These are phyloP conservation scores for Pristionchus maxplancki DNA, from an alignment of 2,888 invertebrate genomes.

Conservation along the genomic window DNA sequence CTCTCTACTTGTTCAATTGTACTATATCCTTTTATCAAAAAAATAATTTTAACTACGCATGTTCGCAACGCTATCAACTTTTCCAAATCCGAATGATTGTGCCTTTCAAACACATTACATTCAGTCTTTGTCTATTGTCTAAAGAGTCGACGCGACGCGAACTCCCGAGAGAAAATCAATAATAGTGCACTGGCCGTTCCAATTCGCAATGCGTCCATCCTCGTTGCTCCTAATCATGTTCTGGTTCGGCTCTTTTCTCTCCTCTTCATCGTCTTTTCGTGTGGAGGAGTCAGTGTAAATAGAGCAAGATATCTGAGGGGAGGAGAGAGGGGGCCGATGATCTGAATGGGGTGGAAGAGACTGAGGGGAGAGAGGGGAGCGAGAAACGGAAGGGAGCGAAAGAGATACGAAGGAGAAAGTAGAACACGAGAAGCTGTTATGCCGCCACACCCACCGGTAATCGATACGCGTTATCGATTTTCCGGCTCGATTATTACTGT, in stretches of 20 bases:
- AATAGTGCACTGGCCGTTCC: neutral
- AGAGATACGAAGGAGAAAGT: neutral
- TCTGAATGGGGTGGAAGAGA: slow-evolving; percentile 27
- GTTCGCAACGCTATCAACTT: neutral
- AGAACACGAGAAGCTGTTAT: slow-evolving; percentile 19
- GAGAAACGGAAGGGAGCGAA: slow-evolving; percentile 34
- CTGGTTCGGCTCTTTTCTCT: slow-evolving; percentile 30
- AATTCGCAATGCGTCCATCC: neutral
- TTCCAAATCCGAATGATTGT: too few relatives aligned
- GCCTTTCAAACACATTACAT: too few relatives aligned
- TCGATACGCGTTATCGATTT: slow-evolving; percentile 26
- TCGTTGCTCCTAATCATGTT: neutral
- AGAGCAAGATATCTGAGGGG: slow-evolving; percentile 38
- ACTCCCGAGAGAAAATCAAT: neutral
- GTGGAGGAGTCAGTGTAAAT: slow-evolving; percentile 48
- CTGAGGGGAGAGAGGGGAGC: neutral
- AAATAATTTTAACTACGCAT: too few relatives aligned
- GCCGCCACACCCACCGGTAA: neutral
- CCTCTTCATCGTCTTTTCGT: slow-evolving; percentile 16
- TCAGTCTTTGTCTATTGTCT: too few relatives aligned
- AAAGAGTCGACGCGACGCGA: too few relatives aligned
- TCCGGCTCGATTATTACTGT: neutral
- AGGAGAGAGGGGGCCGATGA: neutral
- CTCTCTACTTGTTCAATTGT: neutral
- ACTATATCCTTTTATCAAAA: too few relatives aligned